Conservation (phyloP, 1,140 invertebrate species). For the Brachystomella parvula region DNA sequence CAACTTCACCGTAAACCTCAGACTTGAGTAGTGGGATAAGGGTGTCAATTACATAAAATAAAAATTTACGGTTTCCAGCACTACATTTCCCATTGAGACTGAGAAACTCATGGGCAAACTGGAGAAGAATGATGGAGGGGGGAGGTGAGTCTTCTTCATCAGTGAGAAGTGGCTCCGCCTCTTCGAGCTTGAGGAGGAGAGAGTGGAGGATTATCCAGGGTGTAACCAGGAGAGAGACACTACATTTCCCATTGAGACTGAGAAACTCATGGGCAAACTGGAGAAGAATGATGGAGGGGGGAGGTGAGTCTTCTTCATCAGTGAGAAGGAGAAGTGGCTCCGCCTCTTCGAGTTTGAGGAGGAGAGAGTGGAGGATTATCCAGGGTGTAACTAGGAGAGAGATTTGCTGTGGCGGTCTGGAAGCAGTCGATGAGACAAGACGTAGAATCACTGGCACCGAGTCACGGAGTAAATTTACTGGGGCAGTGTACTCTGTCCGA, state of each 20-base stretch:
- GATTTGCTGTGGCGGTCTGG: no score
- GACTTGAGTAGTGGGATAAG: constrained; percentile 54
- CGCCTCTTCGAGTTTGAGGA: constrained; percentile 22
- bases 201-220: constrained; percentile 34
- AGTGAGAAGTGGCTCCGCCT: constrained; percentile 26
- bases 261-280: constrained; percentile 66
- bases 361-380: background rate
- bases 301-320: constrained; percentile 52
- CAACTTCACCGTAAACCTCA: constrained; percentile 27
- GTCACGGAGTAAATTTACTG: background rate
- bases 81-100: constrained; percentile 63
- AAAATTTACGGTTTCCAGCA: constrained; percentile 61
- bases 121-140: constrained; percentile 66
- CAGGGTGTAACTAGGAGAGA: no score
- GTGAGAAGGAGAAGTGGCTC: constrained; percentile 33
- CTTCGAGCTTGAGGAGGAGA: constrained; percentile 27
- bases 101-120: constrained; percentile 64
- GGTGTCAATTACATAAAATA: constrained; percentile 66
- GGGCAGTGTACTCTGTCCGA: background rate
- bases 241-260: constrained; percentile 61
- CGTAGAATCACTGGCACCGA: no score
- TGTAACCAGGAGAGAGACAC: no score
- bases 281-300: constrained; percentile 66
- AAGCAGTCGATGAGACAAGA: no score
- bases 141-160: constrained; percentile 54